A percentile compares a stretch with the other conserved stretches of the same genome.
Evolutionary conservation across 1,140 invertebrate genomes (phyloP).

Genomic region (Achroia grisella): DNA sequence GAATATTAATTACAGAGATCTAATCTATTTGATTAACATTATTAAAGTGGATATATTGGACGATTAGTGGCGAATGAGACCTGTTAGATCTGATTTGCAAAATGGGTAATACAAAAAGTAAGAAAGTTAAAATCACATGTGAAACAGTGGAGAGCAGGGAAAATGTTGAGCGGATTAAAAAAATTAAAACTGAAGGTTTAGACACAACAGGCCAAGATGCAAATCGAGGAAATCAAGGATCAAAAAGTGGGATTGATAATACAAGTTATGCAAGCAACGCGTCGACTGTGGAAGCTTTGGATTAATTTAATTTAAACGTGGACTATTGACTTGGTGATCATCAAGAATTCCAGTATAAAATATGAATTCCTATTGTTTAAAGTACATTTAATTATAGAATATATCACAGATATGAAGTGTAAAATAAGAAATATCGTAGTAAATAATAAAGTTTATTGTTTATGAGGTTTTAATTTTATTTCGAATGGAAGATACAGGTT

Average conservation of each 20-base stretch:
- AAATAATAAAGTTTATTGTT: too few relatives aligned
- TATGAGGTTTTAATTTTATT: too few relatives aligned
- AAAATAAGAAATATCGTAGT: too few relatives aligned
- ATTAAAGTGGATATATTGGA: not conserved
- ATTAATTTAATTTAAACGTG: constrained; percentile 6
- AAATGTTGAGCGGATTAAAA: constrained; percentile 38
- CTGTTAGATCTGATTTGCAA: constrained; percentile 9
- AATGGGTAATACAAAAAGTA: constrained; percentile 61
- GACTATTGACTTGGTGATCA: too few relatives aligned
- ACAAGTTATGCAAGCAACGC: constrained; percentile 61
- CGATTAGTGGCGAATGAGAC: not conserved
- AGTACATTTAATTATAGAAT: too few relatives aligned
- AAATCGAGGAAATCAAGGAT: constrained; percentile 20
- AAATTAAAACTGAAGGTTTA: constrained; percentile 39
- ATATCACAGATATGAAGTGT: too few relatives aligned
- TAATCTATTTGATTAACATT: constrained; percentile 28
- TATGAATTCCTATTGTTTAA: too few relatives aligned
- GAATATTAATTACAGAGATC: constrained; percentile 34
- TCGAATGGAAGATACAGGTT: too few relatives aligned
- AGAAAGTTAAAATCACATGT: constrained; percentile 52
- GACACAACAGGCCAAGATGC: constrained; percentile 14
- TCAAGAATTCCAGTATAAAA: too few relatives aligned
- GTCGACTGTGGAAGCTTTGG: constrained; percentile 60
- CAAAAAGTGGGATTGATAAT: constrained; percentile 44
- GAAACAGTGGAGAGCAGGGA: constrained; percentile 23